Base-by-base conservation (phyloP, 2,888 invertebrate species). In the Ennomos quercinarius region DNA sequence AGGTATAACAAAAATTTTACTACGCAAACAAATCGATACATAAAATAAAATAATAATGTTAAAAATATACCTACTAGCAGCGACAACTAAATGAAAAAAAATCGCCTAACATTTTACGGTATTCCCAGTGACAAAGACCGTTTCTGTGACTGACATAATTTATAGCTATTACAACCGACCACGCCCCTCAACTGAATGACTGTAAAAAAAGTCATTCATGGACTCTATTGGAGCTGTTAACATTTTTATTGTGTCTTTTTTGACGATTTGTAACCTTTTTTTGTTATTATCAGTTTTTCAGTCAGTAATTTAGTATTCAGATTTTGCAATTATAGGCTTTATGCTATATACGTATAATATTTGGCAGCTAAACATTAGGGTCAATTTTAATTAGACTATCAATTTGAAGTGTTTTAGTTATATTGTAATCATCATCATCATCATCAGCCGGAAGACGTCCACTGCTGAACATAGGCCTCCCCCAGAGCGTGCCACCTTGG, bases 131-230 rank as follows among this genome's bases (percentile, higher is more conserved):
- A 49, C 43, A 54, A 39, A 58, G 48, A 8, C 48, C 44, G 48
- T 34, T 45, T 53, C 61, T 60, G 51, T 17, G 46, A 13, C 41
- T 67, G 66, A 66, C 67, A 62, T 68, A 70, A 70, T 70, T 70
- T 68, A 70, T 68, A 48, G 64, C 50, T 53, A 44, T 53, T 56
- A 61, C 38, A 40, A 42, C 49, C 46, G 40, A 61, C 70, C 70
- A 70, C 70, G 70, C 70, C 70, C 66, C 58, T 60, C 47, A 62
- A 51, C 37, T 60, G 47, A 37, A 57, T 46, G 48, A 39, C 37
- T 51, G 57, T 45, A 57, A 57, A 65, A 66, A 64, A 61, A 65
- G 56, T 45, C 64, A 68, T 67, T 68, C 60, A 67, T 41, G 42
- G 47, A 43, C 36, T 57, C 34, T 39, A 49, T 57, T 52, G 42